Evolutionary conservation across 2,888 invertebrate species (phyloP).

Genomic region (Bruchidius siliquastri): DNA sequence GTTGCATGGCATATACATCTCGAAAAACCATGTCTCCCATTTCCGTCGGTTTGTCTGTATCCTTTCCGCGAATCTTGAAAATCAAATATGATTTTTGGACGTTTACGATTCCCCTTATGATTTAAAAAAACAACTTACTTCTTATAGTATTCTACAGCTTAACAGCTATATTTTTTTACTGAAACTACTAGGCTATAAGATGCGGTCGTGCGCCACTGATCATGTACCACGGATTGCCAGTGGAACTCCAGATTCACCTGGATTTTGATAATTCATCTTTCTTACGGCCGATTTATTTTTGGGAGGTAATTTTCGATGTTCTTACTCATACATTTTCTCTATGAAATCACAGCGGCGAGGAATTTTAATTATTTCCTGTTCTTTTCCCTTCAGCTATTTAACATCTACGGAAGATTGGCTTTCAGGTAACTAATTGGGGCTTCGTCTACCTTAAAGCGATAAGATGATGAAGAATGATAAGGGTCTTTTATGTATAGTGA

Average conservation of each 20-base stretch:
- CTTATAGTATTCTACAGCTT: too few species aligned
- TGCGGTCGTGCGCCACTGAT: neutral
- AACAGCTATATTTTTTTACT: too few species aligned
- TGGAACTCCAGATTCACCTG: conserved; percentile 1
- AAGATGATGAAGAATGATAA: neutral
- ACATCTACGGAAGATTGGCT: neutral
- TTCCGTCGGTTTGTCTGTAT: too few species aligned
- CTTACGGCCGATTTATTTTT: conserved; percentile 1
- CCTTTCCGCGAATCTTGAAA: too few species aligned
- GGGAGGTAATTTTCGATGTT: conserved; percentile 1
- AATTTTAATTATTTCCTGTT: neutral
- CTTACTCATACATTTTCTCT: neutral
- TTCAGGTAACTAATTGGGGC: neutral
- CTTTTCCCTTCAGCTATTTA: neutral
- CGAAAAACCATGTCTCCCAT: too few species aligned
- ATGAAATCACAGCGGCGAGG: neutral
- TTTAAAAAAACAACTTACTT: too few species aligned
- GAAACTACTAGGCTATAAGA: too few species aligned
- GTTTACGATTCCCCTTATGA: too few species aligned
- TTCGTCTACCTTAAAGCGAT: neutral
- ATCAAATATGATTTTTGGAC: too few species aligned
- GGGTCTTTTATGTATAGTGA: too few species aligned
- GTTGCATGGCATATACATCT: too few species aligned
- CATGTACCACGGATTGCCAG: neutral
- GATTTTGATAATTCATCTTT: conserved; percentile 6